Conservation (phyloP, 2,888 invertebrate genomes). For the Zygaena filipendulae region DNA sequence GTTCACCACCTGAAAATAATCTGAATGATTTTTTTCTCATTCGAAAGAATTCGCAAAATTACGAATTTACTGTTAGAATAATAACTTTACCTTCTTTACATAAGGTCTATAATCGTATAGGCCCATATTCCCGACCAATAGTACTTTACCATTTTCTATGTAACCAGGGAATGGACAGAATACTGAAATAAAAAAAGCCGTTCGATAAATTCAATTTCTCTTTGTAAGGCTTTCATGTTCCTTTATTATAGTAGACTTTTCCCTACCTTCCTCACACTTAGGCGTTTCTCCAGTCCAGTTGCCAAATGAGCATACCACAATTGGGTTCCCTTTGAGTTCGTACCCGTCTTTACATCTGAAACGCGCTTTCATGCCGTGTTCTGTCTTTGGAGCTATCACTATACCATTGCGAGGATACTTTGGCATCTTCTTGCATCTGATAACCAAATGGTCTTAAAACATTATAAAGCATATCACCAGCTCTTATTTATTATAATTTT, state of each 20-base stretch:
- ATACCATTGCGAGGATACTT: slow-evolving; percentile 90
- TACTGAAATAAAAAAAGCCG: slow-evolving; percentile 66
- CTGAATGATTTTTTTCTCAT: background rate
- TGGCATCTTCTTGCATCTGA: slow-evolving; percentile 85
- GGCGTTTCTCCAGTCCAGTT: slow-evolving; percentile 94
- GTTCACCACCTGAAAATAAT: slow-evolving; percentile 71
- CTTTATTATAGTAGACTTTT: background rate
- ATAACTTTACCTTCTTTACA: slow-evolving; percentile 78
- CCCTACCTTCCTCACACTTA: slow-evolving; percentile 79
- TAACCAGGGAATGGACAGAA: slow-evolving; percentile 94
- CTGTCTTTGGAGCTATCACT: slow-evolving; percentile 97
- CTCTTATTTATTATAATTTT: too few species aligned
- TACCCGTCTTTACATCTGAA: slow-evolving; percentile 96
- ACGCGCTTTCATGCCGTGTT: slow-evolving; percentile 94
- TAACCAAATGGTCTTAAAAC: too few species aligned
- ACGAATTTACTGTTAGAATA: background rate
- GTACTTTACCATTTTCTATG: slow-evolving; percentile 88
- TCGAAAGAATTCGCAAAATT: background rate
- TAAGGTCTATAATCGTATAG: slow-evolving; percentile 95
- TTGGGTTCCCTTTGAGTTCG: slow-evolving; percentile 80
- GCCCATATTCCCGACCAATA: slow-evolving; percentile 95
- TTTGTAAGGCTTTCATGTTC: too few species aligned
- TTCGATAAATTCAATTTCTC: too few species aligned
- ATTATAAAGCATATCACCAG: too few species aligned
- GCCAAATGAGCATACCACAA: slow-evolving; percentile 92